Evolutionary conservation across 2,113 vertebrate genomes (phyloP), one percentile per base, ranked within the genome.

Genomic region (Gobius niger): DNA sequence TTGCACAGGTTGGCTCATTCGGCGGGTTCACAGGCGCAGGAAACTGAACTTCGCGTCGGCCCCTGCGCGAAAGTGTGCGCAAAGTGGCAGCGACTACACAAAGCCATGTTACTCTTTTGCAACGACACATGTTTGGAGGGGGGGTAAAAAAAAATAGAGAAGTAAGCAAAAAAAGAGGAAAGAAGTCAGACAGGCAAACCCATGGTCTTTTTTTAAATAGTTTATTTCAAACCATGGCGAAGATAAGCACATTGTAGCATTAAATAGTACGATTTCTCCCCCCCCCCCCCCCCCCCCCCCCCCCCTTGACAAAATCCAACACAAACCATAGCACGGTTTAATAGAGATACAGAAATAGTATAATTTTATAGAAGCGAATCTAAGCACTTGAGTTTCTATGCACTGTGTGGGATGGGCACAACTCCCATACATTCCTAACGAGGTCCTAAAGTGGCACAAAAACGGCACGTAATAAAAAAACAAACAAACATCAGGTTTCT

Each of bases 141-240:
- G n/a, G n/a, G n/a, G n/a, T n/a, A n/a, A n/a, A 60, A 16, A 7
- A 76, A 82, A 88, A 88, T 78, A 63, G 63, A 82, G 83, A 88
- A 84, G 68, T 57, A 40, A 9, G 4, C 59, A 63, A 5, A 15
- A 7, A 14, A 65, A 70, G 51, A 76, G 63, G 67, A 70, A 84
- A 85, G 46, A 78, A 71, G 69, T 9, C 6, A 69, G 65, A 71
- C 65, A 77, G 51, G 53, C 24, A 63, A 9, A 44, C 14, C 11
- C 47, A 18, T 70, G 66, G 54, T 71, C 4, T 18, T 34, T 40
- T 67, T 62, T 51, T 78, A 67, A 47, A 34, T 59, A 8, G 19
- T 86, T 91, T 87, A 77, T 75, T 90, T 81, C 70, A 51, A 86
- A 85, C 44, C 47, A 72, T 80, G 61, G 76, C 73, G 46, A 88